Evolutionary conservation across 2,113 vertebrate genomes (phyloP), one percentile per base, ranked within the genome.

Genomic region (Pipra filicauda): DNA sequence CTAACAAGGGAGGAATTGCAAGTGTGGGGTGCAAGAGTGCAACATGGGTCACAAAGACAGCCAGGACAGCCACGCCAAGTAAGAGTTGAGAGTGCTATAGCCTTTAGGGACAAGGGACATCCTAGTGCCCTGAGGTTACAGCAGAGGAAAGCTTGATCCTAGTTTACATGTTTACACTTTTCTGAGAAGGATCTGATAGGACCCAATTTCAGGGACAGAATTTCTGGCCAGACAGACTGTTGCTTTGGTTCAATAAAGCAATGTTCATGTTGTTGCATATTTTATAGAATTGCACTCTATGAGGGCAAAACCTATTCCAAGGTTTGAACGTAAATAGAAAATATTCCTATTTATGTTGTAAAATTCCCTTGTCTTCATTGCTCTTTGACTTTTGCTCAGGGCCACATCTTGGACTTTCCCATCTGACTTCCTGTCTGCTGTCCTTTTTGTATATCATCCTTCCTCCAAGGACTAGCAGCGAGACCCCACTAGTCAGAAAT

Each of bases 31-130:
- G 28, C 43, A 54, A 49, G 49, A 54, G 24, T 57, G 33, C 27
- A 46, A 49, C 13, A 12, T 13, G 11, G 12, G 7, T 72, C 3
- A 1, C 11, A 77, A 33, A 23, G 31, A 46, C 6, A 37, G 6
- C 49, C 44, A 71, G n/a, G 54, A 67, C 8, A 55, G 37, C 24
- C 41, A 20, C 0, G 0, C 7, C 15, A 49, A 55, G 31, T 16
- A 39, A 46, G 27, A 35, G 27, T n/a, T 31, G 17, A 61, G 71
- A 79, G 9, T 5, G 22, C 37, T 57, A 4, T 23, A 46, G 6
- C 6, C 65, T 78, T 89, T 48, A 21, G 11, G 57, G 11, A 43
- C 9, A 64, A 66, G 44, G 51, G 13, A 31, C 33, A 75, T 16
- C 16, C 33, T 44, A 17, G 9, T 33, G 39, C 8, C 44, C 30